Evolutionary conservation across 2,888 invertebrate genomes (phyloP), one percentile per base, ranked within the genome.

Genomic region (Callyntrura sp.): DNA sequence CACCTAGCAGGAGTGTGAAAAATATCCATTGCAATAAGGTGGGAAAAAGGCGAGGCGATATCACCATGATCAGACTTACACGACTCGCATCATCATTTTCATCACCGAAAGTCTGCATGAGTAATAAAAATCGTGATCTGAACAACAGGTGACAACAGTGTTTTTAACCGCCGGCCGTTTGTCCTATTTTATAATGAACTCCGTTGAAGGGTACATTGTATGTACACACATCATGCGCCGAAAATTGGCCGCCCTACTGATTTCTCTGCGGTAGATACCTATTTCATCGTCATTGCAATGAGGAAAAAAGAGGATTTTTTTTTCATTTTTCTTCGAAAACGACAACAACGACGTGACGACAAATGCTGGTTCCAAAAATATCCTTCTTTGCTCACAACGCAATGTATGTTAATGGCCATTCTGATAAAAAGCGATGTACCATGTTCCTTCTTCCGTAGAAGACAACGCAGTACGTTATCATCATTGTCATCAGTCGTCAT

Each of bases 1-100:
- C 57, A 57, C 12, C 20, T 78, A 78, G 78, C 78, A 78, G 55
- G 48, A 55, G 78, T 51, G 78, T 51, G 70, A 9, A 78, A 78
- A 78, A 78, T 48, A 70, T 28, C 25, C 48, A 48, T 1, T 68
- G 45, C 28, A 68, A 68, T 14, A 8, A 12, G 51, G 2, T 43
- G 20, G 51, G 25, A 70, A 35, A 28, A 70, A 45, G 70, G 70
- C 35, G 70, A 48, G 76, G 48, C 51, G 20, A 76, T 76, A 20
- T 45, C 45, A 43, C 70, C 45, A 43, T 28, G 62, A 23, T 3
- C 14, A 5, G 23, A 25, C 25, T 23, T 25, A 14, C n/a, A 12
- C 11, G 6, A 60, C 3, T 20, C 1, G 6, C 60, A 62, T 23
- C 28, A 23, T 62, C 23, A 62, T 62, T 14, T 14, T 9, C 3